Conservation (phyloP, 2,113 vertebrate genomes). For the Corythornis vintsioides region DNA sequence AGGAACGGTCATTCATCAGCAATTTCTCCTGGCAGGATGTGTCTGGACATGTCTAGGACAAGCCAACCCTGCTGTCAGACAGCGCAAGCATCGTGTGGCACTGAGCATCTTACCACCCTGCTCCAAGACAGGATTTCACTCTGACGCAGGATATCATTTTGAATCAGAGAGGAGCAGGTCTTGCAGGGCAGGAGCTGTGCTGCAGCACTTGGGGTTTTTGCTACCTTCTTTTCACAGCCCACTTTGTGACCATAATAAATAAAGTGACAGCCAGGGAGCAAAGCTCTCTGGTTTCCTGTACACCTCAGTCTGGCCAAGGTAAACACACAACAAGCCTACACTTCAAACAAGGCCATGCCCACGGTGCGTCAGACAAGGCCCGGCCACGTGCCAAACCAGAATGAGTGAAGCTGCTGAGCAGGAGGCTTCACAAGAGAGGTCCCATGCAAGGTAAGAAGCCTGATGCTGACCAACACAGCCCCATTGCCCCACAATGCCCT, state of each 20-base stretch:
- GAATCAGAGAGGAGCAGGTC: not conserved
- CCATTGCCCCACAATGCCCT: not conserved
- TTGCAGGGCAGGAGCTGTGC: not conserved
- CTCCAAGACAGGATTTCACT: not conserved
- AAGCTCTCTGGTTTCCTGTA: slow-evolving; percentile 63
- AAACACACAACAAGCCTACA: slow-evolving; percentile 55
- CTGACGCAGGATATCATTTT: not conserved
- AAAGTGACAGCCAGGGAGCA: slow-evolving; percentile 27
- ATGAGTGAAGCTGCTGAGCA: not conserved
- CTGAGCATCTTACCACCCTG: fast-evolving
- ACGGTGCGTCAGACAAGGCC: not conserved
- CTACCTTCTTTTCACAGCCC: not conserved
- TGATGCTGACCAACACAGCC: not conserved
- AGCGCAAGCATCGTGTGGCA: fast-evolving
- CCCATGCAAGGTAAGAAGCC: not conserved
- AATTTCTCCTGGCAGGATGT: not conserved
- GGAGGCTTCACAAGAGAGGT: not conserved
- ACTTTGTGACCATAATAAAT: slow-evolving; percentile 50
- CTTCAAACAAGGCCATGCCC: slow-evolving; percentile 10
- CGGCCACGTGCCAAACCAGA: fast-evolving
- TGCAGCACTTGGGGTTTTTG: not conserved
- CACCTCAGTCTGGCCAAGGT: slow-evolving; percentile 49
- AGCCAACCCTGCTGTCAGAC: fast-evolving
- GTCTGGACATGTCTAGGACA: not conserved
- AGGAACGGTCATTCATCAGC: not conserved